These are phyloP conservation scores for Drosophila lacertosa DNA, from an alignment of 1,140 invertebrate genomes.

Conservation along the genomic window DNA sequence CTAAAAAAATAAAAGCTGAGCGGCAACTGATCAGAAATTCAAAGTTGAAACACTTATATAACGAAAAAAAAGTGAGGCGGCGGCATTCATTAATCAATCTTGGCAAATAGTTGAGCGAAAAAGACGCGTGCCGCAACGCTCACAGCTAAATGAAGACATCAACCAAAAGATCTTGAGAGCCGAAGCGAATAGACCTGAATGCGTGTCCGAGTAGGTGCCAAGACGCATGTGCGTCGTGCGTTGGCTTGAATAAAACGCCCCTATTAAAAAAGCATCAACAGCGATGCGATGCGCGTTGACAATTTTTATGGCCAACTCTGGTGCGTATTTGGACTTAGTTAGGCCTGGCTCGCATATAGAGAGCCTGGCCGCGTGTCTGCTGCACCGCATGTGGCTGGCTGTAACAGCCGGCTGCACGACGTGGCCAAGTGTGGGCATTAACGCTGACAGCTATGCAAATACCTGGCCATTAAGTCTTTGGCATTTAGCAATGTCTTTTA, in stretches of 20 bases:
- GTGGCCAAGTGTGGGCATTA: slow-evolving; percentile 76
- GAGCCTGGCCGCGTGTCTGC: neutral
- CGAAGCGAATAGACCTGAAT: slow-evolving; percentile 1
- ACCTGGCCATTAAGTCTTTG: slow-evolving; percentile 75
- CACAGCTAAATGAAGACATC: slow-evolving; percentile 54
- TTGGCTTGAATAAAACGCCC: slow-evolving; percentile 73
- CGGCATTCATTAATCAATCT: slow-evolving; percentile 62
- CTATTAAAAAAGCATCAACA: slow-evolving; percentile 65
- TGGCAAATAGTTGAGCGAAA: slow-evolving; percentile 54
- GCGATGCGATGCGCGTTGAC: slow-evolving; percentile 50
- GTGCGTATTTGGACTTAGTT: slow-evolving; percentile 66
- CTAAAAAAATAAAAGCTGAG: neutral
- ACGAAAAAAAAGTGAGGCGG: slow-evolving; percentile 22
- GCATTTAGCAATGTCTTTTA: slow-evolving; percentile 80
- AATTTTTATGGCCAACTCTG: slow-evolving; percentile 74
- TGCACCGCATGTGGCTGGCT: slow-evolving; percentile 34
- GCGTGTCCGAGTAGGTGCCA: slow-evolving; percentile 34
- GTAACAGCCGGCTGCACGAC: slow-evolving; percentile 19
- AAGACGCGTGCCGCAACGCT: slow-evolving; percentile 36
- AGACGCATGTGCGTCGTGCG: slow-evolving; percentile 64
- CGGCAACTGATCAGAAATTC: slow-evolving; percentile 56
- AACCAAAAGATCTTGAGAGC: slow-evolving; percentile 5
- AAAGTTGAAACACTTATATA: slow-evolving; percentile 37
- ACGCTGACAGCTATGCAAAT: slow-evolving; percentile 78
- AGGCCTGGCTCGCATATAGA: slow-evolving; percentile 10